Base-by-base conservation (phyloP, 2,113 vertebrate genomes). In the Calonectris borealis region DNA sequence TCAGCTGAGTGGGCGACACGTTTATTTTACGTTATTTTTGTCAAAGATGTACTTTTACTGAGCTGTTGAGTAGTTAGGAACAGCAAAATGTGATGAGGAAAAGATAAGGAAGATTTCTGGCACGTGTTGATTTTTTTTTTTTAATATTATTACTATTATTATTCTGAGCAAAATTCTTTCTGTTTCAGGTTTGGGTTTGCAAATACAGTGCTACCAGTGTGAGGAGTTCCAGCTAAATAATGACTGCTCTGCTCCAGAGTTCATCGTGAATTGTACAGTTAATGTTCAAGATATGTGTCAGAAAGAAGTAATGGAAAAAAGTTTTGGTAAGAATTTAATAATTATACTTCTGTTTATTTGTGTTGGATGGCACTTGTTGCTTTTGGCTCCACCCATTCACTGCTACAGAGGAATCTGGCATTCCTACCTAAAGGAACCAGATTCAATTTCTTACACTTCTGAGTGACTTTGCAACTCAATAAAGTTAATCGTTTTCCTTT, bases 161-260 rank as follows among this genome's bases (percentile, higher is more conserved):
- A 15, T 42, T 90, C 54, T 92, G 34, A 98, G 61, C 38, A 55
- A 58, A 32, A 42, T 51, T 49, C 20, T 92, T 0, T 97, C 70
- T 96, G 44, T 96, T 97, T 54, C 91, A 98, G 99, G 99, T 55
- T 96, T 93, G 62, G 98, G 98, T 90, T 98, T 99, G 96, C 99
- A 99, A 98, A 99, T 99, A 97, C 99, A 99, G 97, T 99, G 99
- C 95, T 99, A 99, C 97, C 99, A 99, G 98, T 99, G 99, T 54
- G 99, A 99, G 96, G 99, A 99, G 98, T 99, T 99, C 97, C 99
- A 98, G 91, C 98, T 99, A 46, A 99, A 99, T 62, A 98, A 98
- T 40, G 99, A 99, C 97, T 99, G 99, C 97, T 99, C 99, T 12
- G 98, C 99, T 13, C 99, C 99, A 0, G 99, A 99, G 93, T 99